A percentile compares a stretch with the other conserved stretches of the same genome.
phyloP scores from a whole-genome alignment of 1,140 invertebrate genomes.

The Copidosoma floridanum region DNA sequence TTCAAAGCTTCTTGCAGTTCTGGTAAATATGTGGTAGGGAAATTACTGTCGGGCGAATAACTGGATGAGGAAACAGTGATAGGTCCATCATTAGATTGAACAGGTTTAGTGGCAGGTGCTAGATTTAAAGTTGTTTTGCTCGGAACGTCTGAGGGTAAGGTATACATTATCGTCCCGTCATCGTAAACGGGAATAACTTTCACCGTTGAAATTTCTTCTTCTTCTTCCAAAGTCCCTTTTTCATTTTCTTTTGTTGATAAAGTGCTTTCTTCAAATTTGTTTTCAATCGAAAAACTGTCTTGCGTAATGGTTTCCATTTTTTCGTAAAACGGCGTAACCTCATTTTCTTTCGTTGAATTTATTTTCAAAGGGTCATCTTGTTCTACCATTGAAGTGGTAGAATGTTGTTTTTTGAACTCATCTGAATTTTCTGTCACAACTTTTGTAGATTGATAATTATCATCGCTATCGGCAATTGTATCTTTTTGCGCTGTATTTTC shows the following conservation, averaged over 20 bases:
- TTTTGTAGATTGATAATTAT: too few relatives aligned
- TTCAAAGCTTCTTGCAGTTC: slow-evolving; percentile 15
- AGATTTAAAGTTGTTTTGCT: background rate
- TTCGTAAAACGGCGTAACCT: background rate
- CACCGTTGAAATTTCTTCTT: slow-evolving; percentile 18
- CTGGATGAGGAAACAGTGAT: background rate
- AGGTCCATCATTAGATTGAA: too few relatives aligned
- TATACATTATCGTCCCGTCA: slow-evolving; percentile 14
- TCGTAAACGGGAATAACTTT: slow-evolving; percentile 27
- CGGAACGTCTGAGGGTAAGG: background rate
- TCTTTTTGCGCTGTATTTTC: slow-evolving; percentile 14
- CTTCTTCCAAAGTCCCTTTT: background rate
- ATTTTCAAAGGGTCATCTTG: background rate
- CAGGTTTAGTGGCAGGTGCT: too few relatives aligned
- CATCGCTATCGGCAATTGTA: slow-evolving; percentile 17
- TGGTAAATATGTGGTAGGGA: background rate
- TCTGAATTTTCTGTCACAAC: background rate
- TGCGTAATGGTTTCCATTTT: slow-evolving; percentile 1
- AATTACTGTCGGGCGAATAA: background rate
- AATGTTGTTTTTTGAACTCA: background rate
- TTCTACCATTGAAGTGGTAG: background rate
- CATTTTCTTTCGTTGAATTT: background rate
- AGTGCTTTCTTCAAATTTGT: background rate
- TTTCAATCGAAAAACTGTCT: background rate
- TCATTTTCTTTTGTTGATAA: background rate